Evolutionary conservation across 2,113 vertebrate species (phyloP), one percentile per base, ranked within the genome.

Genomic region (Penelope pileata): DNA sequence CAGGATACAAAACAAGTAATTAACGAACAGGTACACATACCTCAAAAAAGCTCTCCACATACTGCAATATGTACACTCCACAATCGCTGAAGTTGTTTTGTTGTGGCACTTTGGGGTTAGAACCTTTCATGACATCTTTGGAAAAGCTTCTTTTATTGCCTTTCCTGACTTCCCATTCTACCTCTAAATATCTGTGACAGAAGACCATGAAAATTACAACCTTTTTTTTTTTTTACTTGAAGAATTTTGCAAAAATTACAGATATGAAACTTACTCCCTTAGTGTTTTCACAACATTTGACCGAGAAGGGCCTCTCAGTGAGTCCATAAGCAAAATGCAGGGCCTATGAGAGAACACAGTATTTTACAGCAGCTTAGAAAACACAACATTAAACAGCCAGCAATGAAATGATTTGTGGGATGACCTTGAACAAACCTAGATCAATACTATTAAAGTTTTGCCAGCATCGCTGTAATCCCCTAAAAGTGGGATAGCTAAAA

Each of bases 51-150:
- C 99, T 99, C 97, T 99, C 99, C 88, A 99, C 99, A 23, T 99
- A 99, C 97, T 99, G 99, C 91, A 99, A 97, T 43, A 99, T 84
- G 69, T 99, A 99, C 23, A 99, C 98, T 15, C 99, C 99, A 78
- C 99, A 99, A 95, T 99, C 99, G 77, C 99, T 99, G 97, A 99
- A 99, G 97, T 99, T 99, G 80, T 99, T 99, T 95, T 99, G 99
- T 93, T 99, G 99, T 40, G 99, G 99, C 93, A 99, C 99, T 83
- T 99, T 99, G 17, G 99, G 99, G 92, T 99, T 99, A 69, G 99
- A 99, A 80, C 99, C 99, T 98, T 98, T 99, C 98, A 99, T 99
- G 87, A 99, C 97, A 2, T 99, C 99, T 98, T 99, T 99, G 94
- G 98, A 99, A 94, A 99, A 99, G 90, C 98, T 99, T 96, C 99